Evolutionary conservation across 1,140 invertebrate genomes (phyloP).

Genomic region (Microplitis mediator): DNA sequence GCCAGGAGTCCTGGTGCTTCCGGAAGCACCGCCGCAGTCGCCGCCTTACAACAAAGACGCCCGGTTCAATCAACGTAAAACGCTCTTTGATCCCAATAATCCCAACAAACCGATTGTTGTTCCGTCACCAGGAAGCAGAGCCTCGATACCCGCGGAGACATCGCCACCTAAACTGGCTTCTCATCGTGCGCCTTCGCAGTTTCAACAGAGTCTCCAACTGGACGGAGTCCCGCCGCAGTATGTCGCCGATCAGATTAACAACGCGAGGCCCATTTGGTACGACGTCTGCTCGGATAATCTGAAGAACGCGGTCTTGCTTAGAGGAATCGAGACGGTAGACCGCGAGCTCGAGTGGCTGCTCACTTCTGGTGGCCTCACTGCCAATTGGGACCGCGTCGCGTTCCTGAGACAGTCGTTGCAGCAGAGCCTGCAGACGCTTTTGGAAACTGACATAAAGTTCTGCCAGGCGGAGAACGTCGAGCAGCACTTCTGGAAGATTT

Average conservation of each 20-base stretch:
- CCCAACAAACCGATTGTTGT: constrained; percentile 73
- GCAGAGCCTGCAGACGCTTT: constrained; percentile 73
- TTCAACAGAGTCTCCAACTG: constrained; percentile 39
- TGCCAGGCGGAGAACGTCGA: constrained; percentile 89
- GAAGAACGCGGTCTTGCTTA: constrained; percentile 61
- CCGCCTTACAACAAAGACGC: constrained; percentile 34
- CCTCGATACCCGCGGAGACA: constrained; percentile 9
- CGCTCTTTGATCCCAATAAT: constrained; percentile 73
- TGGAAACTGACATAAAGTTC: constrained; percentile 84
- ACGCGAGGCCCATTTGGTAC: constrained; percentile 63
- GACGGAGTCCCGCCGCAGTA: constrained; percentile 47
- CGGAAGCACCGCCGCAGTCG: constrained; percentile 49
- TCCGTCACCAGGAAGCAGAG: constrained; percentile 58
- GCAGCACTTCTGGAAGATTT: constrained; percentile 88
- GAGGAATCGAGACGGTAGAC: constrained; percentile 66
- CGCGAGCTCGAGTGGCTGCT: constrained; percentile 64
- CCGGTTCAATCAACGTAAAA: constrained; percentile 55
- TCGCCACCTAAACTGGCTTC: not conserved
- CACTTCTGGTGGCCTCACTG: constrained; percentile 55
- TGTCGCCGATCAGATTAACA: constrained; percentile 61
- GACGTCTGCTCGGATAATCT: constrained; percentile 63
- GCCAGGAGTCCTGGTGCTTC: constrained; percentile 56
- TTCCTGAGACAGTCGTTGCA: constrained; percentile 68
- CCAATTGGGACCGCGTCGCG: constrained; percentile 63
- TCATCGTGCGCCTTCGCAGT: not conserved